Conservation (phyloP, 2,113 vertebrate species). For the Corydoras maculifer region DNA sequence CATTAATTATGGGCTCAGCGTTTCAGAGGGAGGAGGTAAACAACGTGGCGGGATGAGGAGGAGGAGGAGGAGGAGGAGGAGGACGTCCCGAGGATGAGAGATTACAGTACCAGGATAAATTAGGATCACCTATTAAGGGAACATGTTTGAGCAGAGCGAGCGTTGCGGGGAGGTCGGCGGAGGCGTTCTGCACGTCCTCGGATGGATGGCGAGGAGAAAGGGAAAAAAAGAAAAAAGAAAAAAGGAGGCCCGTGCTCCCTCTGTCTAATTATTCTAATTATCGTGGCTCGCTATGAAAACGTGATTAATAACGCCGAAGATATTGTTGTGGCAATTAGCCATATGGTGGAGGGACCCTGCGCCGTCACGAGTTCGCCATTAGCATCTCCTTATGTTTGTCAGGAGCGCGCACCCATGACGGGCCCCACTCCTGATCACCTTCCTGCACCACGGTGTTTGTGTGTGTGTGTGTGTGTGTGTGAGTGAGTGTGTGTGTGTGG, state of each 20-base stretch:
- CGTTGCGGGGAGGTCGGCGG: conserved; percentile 3
- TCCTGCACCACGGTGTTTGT: conserved; percentile 73
- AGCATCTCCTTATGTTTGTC: conserved; percentile 99
- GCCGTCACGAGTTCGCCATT: conserved; percentile 99
- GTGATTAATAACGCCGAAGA: conserved; percentile 99
- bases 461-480: too few species aligned
- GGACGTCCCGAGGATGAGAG: not conserved
- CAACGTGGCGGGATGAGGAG: conserved; percentile 50
- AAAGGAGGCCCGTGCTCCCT: conserved; percentile 74
- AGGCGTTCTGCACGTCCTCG: conserved; percentile 49
- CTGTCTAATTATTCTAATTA: conserved; percentile 99
- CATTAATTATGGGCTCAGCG: conserved; percentile 78
- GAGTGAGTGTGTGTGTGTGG: too few species aligned
- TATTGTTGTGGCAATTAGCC: conserved; percentile 99
- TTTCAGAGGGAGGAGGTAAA: conserved; percentile 69
- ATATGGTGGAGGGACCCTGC: conserved; percentile 99
- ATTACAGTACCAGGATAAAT: conserved; percentile 36
- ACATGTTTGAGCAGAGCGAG: conserved; percentile 5
- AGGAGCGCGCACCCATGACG: conserved; percentile 98
- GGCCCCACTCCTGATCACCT: conserved; percentile 96
- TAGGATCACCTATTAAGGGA: not conserved
- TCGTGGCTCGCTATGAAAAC: conserved; percentile 99
- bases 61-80: not conserved
- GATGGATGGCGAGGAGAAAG: conserved; percentile 43
- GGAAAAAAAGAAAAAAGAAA: conserved; percentile 58